Conservation (phyloP, 2,888 invertebrate species). For the Polyommatus iphigenia region DNA sequence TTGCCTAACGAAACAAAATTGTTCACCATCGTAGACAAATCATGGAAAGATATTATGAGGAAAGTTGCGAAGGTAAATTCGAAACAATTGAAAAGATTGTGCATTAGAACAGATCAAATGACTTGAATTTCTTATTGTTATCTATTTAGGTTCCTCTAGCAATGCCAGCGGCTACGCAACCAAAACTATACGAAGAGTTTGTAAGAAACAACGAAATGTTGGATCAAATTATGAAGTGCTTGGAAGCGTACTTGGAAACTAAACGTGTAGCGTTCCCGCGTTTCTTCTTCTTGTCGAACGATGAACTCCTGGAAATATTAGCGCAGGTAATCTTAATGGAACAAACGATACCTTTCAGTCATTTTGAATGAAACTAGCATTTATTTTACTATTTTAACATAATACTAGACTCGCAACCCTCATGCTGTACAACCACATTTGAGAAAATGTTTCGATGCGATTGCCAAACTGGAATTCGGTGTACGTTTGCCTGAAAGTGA, state of each 20-base stretch:
- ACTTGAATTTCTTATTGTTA: background rate
- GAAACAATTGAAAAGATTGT: background rate
- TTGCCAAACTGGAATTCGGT: slow-evolving; percentile 88
- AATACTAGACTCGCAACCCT: slow-evolving; percentile 86
- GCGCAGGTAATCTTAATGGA: slow-evolving; percentile 82
- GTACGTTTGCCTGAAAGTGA: slow-evolving; percentile 74
- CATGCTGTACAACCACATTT: slow-evolving; percentile 94
- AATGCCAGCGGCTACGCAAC: slow-evolving; percentile 88
- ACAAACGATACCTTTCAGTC: background rate
- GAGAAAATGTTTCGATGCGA: slow-evolving; percentile 93
- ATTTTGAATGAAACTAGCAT: background rate
- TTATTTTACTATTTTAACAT: background rate
- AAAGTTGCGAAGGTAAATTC: slow-evolving; percentile 84
- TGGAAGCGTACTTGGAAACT: slow-evolving; percentile 93
- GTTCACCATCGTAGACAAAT: slow-evolving; percentile 92
- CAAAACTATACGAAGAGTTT: slow-evolving; percentile 84
- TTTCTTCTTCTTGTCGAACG: slow-evolving; percentile 94
- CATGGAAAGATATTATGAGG: slow-evolving; percentile 94
- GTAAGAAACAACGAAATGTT: slow-evolving; percentile 87
- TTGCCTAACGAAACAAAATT: slow-evolving; percentile 93
- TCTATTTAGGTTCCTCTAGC: slow-evolving; percentile 84
- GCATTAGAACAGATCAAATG: background rate
- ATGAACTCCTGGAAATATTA: slow-evolving; percentile 92
- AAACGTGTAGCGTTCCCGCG: slow-evolving; percentile 93
- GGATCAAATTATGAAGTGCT: slow-evolving; percentile 93